A percentile compares a stretch with the other conserved stretches of the same genome.
Evolutionary conservation across 2,888 invertebrate species (phyloP).

Genomic region (Brachypalpus laphriformis): DNA sequence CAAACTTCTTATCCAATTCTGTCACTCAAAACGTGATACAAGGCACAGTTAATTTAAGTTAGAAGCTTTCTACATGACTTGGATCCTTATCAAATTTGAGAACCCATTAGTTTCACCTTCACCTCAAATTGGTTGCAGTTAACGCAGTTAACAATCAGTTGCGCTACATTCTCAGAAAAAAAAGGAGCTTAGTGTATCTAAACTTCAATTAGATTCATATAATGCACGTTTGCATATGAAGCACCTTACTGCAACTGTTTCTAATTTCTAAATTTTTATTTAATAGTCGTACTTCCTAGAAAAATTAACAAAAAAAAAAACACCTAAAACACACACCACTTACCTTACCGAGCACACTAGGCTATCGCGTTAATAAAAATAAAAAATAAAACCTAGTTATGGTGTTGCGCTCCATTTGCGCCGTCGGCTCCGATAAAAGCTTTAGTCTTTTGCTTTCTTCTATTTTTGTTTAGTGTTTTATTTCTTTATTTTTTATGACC

Average conservation of each 20-base stretch:
- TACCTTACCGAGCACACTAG: neutral
- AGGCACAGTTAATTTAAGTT: neutral
- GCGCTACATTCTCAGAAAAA: neutral
- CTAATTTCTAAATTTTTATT: constrained; percentile 4
- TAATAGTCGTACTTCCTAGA: neutral
- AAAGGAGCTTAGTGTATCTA: neutral
- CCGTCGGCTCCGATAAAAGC: constrained; percentile 47
- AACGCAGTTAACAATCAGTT: constrained; percentile 6
- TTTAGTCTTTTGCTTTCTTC: constrained; percentile 9
- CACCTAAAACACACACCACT: constrained; percentile 8
- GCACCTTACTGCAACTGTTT: constrained; percentile 31
- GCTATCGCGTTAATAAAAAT: neutral
- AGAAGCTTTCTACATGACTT: neutral
- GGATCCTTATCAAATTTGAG: neutral
- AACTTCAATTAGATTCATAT: constrained; percentile 19
- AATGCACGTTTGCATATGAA: constrained; percentile 15
- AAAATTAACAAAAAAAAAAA: constrained; percentile 8
- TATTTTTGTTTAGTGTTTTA: neutral
- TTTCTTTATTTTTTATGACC: constrained; percentile 24
- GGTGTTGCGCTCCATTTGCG: constrained; percentile 59
- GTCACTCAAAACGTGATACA: neutral
- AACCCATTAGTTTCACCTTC: constrained; percentile 11
- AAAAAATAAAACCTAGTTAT: constrained; percentile 4
- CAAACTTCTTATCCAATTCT: neutral
- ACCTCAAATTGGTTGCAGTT: neutral